phyloP scores from a whole-genome alignment of 2,113 vertebrate genomes.

The Gallinago undulata region DNA sequence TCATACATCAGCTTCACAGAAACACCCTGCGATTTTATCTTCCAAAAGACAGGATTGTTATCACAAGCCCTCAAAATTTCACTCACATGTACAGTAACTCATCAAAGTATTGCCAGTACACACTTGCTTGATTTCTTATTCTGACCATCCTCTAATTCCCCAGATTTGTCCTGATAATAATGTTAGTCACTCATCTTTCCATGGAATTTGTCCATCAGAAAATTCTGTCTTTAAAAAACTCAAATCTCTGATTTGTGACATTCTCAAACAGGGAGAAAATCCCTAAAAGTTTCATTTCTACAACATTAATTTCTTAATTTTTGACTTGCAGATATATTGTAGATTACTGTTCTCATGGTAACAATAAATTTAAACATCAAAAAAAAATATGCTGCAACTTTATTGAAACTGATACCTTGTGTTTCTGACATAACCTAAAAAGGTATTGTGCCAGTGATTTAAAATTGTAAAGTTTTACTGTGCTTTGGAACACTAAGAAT shows the following conservation, averaged over 20 bases:
- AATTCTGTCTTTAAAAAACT: background rate
- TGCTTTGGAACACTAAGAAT: slow-evolving; percentile 8
- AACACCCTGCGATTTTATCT: background rate
- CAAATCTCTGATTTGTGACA: background rate
- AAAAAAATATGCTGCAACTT: slow-evolving; percentile 18
- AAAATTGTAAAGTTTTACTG: slow-evolving; percentile 21
- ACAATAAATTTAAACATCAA: slow-evolving; percentile 42
- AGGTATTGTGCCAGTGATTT: slow-evolving; percentile 7
- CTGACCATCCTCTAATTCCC: background rate
- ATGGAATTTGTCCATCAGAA: background rate
- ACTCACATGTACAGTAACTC: background rate
- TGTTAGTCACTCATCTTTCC: background rate
- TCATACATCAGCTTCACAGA: background rate
- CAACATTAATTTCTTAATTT: background rate
- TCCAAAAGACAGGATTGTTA: background rate
- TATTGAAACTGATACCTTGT: slow-evolving; percentile 11
- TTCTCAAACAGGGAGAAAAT: background rate
- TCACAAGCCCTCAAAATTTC: background rate
- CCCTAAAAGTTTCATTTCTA: background rate
- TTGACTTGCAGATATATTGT: slow-evolving; percentile 12
- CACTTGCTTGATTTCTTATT: background rate
- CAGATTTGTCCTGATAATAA: background rate
- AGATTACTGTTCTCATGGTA: slow-evolving; percentile 6
- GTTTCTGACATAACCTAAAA: slow-evolving; percentile 38
- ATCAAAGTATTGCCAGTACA: background rate